These are phyloP conservation scores for Cynocephalus volans DNA, from an alignment of 2,113 vertebrate genomes.

Conservation along the genomic window DNA sequence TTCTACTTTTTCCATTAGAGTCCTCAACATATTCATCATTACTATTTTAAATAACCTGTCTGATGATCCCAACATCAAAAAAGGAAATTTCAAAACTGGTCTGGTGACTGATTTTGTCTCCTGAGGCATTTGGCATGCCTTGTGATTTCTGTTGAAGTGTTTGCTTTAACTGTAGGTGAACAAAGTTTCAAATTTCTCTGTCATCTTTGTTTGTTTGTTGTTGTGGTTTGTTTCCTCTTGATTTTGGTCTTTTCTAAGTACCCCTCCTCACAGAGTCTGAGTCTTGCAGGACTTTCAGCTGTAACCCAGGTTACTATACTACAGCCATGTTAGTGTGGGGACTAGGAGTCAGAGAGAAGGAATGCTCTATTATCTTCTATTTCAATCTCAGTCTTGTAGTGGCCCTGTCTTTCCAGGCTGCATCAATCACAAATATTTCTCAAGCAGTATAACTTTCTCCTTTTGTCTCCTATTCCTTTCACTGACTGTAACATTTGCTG, in stretches of 20 bases:
- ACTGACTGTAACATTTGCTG: neutral
- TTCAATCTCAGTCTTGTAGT: neutral
- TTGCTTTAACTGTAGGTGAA: neutral
- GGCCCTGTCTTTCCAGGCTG: accelerated
- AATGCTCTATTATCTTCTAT: neutral
- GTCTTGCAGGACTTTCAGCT: neutral
- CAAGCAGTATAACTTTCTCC: neutral
- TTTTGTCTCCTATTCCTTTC: neutral
- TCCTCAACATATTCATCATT: neutral
- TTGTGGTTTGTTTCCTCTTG: neutral
- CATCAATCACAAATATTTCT: neutral
- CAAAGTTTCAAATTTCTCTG: neutral
- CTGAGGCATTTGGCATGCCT: neutral
- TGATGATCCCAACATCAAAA: neutral
- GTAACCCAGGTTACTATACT: neutral
- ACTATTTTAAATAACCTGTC: neutral
- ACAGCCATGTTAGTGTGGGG: neutral
- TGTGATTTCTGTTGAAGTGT: neutral
- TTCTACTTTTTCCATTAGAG: neutral
- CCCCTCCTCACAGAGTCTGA: neutral
- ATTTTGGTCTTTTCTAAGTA: neutral
- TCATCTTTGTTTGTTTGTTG: neutral
- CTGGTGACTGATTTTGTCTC: neutral
- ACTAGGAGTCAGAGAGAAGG: neutral
- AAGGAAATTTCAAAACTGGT: neutral